Percentiles rank a stretch among this genome's conserved stretches.
Evolutionary conservation across 2,113 vertebrate genomes (phyloP).

Genomic region (Rhea pennata): DNA sequence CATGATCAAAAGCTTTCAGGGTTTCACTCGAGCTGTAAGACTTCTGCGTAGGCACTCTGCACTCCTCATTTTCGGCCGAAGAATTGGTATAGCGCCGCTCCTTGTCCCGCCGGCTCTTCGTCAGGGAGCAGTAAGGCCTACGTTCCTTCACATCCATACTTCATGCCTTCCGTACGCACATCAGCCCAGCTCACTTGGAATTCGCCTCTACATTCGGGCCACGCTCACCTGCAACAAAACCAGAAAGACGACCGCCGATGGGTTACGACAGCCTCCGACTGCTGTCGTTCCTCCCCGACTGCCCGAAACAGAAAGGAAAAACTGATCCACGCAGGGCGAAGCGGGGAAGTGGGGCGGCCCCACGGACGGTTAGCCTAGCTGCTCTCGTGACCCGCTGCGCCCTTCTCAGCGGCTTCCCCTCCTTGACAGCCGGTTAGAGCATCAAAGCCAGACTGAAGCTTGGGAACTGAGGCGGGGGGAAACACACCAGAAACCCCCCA

Average conservation of each 20-base stretch:
- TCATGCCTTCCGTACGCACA: constrained; percentile 89
- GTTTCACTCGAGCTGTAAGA: constrained; percentile 98
- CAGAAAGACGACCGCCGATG: constrained; percentile 26
- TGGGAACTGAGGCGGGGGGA: no score
- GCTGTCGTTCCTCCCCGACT: constrained; percentile 6
- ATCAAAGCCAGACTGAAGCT: background rate
- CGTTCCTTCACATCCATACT: constrained; percentile 99
- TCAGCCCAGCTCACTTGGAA: constrained; percentile 71
- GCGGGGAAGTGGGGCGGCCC: background rate
- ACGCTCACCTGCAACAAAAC: constrained; percentile 75
- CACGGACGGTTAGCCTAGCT: background rate
- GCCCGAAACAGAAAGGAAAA: background rate
- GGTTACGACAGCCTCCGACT: constrained; percentile 35
- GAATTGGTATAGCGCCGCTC: constrained; percentile 90
- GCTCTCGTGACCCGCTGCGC: background rate
- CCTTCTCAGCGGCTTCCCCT: background rate
- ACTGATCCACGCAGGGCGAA: background rate
- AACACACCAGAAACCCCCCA: no score
- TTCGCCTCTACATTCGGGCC: constrained; percentile 73
- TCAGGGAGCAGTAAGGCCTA: constrained; percentile 96
- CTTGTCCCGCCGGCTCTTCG: constrained; percentile 92
- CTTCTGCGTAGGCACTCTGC: constrained; percentile 95
- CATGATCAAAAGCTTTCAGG: constrained; percentile 96
- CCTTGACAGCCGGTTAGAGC: background rate
- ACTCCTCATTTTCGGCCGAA: constrained; percentile 88